Conservation (phyloP, 2,113 vertebrate genomes). For the Semicossyphus pulcher region DNA sequence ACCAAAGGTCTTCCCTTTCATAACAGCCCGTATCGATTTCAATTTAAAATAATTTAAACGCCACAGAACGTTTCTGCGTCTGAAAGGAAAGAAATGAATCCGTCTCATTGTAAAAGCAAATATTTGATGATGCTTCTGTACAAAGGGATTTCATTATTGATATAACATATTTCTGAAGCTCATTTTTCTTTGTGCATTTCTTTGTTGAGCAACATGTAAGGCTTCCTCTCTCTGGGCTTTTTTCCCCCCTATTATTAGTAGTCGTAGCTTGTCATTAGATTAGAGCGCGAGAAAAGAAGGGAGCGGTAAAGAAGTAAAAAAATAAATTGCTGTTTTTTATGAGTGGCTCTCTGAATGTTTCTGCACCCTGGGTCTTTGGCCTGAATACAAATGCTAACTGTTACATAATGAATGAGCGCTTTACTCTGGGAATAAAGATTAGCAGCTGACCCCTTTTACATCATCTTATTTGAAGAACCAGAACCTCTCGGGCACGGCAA, state of each 20-base stretch:
- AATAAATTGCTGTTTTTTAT: slow-evolving; percentile 74
- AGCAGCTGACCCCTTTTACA: slow-evolving; percentile 82
- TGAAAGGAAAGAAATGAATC: slow-evolving; percentile 30
- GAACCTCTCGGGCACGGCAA: slow-evolving; percentile 68
- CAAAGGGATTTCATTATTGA: slow-evolving; percentile 59
- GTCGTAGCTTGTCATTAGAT: slow-evolving; percentile 37
- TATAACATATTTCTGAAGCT: slow-evolving; percentile 54
- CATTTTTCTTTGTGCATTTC: slow-evolving; percentile 54
- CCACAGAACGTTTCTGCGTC: slow-evolving; percentile 41
- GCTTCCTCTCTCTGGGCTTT: slow-evolving; percentile 28
- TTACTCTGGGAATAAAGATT: slow-evolving; percentile 84
- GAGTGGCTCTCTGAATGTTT: slow-evolving; percentile 73
- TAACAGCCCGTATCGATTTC: slow-evolving; percentile 56
- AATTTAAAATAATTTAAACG: slow-evolving; percentile 61
- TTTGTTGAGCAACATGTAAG: slow-evolving; percentile 60
- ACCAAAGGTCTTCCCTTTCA: slow-evolving; percentile 45
- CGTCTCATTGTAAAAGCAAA: slow-evolving; percentile 71
- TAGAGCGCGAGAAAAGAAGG: slow-evolving; percentile 26
- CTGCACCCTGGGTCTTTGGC: slow-evolving; percentile 75
- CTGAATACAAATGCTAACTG: slow-evolving; percentile 84
- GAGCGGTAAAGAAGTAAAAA: slow-evolving; percentile 47
- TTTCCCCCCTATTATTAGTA: slow-evolving; percentile 1
- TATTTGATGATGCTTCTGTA: slow-evolving; percentile 59
- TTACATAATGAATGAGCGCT: slow-evolving; percentile 87
- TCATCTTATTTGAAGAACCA: slow-evolving; percentile 82